These are phyloP conservation scores for Bergia puertoricense DNA, from an alignment of 92 coral and sea anemone genomes.

Conservation along the genomic window DNA sequence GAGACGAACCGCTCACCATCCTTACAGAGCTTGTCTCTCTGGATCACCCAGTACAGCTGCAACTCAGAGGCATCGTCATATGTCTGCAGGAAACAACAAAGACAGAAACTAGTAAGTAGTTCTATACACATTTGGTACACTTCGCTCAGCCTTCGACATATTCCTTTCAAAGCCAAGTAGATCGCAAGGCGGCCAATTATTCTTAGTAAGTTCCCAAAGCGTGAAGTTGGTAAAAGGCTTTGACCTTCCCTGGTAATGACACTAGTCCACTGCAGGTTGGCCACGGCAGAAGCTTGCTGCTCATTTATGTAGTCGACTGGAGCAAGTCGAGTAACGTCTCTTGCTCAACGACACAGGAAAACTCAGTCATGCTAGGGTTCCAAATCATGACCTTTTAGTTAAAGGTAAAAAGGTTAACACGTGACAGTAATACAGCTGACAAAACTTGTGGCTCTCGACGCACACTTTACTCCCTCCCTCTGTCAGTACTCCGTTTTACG, in stretches of 20 bases:
- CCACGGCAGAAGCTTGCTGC: neutral
- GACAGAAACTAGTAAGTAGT: neutral
- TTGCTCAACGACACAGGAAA: no score
- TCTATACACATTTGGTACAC: neutral
- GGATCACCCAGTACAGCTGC: constrained; percentile 75
- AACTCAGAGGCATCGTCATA: constrained; percentile 96
- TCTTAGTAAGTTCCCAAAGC: no score
- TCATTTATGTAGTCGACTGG: neutral
- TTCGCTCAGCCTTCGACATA: no score
- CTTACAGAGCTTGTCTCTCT: constrained; percentile 92
- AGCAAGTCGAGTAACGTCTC: neutral
- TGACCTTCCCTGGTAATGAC: neutral
- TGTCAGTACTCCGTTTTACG: no score
- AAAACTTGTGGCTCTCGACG: no score
- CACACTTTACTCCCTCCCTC: no score
- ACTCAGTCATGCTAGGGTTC: neutral
- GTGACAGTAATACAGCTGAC: no score
- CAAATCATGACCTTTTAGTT: neutral
- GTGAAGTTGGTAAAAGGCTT: neutral
- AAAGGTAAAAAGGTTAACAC: no score
- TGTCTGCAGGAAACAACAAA: constrained; percentile 47
- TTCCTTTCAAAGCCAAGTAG: no score
- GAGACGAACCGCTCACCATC: constrained; percentile 99
- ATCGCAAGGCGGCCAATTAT: no score
- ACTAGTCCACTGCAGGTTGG: neutral